Evolutionary conservation across 64 coral and sea anemone genomes (phyloP).

Genomic region (Montipora foliosa): DNA sequence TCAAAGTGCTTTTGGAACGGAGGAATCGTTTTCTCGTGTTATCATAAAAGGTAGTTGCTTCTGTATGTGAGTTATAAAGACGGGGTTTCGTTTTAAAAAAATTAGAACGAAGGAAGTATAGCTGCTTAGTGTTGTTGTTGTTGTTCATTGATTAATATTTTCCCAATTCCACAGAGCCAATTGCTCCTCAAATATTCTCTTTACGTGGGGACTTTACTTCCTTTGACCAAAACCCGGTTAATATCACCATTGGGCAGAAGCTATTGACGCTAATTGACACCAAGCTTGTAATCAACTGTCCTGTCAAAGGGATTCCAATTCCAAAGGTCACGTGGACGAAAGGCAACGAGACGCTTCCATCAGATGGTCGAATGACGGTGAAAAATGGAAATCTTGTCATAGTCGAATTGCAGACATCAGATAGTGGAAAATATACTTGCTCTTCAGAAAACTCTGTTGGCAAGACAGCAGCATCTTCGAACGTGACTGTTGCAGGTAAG

Average conservation of each 20-base stretch:
- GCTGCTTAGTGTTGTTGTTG: neutral
- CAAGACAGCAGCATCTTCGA: slow-evolving; percentile 14
- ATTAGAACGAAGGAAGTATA: no score
- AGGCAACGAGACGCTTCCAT: slow-evolving; percentile 31
- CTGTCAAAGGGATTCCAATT: slow-evolving; percentile 65
- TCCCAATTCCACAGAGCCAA: neutral
- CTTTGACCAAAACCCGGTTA: slow-evolving; percentile 13
- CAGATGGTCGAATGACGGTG: slow-evolving; percentile 36
- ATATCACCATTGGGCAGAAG: slow-evolving; percentile 58
- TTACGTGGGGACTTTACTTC: neutral
- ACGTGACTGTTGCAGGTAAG: slow-evolving; percentile 59
- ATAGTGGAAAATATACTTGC: slow-evolving; percentile 69
- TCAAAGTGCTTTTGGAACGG: slow-evolving; percentile 36
- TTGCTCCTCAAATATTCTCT: neutral
- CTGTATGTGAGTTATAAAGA: no score
- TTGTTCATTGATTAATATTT: neutral
- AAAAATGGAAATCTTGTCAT: slow-evolving; percentile 54
- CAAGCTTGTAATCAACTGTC: slow-evolving; percentile 56
- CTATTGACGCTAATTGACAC: slow-evolving; percentile 47
- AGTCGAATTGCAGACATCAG: slow-evolving; percentile 15
- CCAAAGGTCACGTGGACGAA: slow-evolving; percentile 74
- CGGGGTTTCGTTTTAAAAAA: no score
- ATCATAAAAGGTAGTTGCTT: neutral
- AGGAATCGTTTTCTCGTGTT: neutral
- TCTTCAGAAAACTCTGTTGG: slow-evolving; percentile 55